Base-by-base conservation (phyloP, 2,797 vertebrate species). In the Gymnothorax javanicus region DNA sequence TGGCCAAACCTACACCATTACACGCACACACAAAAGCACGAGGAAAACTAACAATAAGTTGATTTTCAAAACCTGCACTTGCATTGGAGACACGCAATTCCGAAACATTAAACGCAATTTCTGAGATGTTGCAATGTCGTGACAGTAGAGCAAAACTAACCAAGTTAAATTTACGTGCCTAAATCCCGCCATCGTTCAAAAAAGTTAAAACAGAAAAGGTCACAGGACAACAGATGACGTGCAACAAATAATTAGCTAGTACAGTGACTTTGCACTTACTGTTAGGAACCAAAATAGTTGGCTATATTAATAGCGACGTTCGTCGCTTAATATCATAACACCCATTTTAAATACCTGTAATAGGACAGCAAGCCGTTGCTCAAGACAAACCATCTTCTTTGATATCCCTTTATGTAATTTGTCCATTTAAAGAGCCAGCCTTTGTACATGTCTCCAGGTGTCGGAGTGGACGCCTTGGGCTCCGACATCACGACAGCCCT, bases 391-490 rank as follows among this genome's bases (percentile, higher is more conserved):
- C 95, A 95, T 77, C 98, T 97, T 84, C 97, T 95, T 94, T 99
- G 98, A 94, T 98, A 99, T 25, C 98, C 98, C 93, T 99, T 98
- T 93, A 99, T 94, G 91, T 98, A 98, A 96, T 98, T 98, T 91
- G 98, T 99, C 98, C 98, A 99, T 94, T 99, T 99, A 91, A 97
- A 97, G 56, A 99, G 97, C 97, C 97, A 99, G 85, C 98, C 98
- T 89, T 93, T 96, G 93, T 96, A 94, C 62, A 95, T 93, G 89
- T 97, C 97, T 89, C 95, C 95, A 83, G 94, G 93, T 85, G 94
- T 93, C 56, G 94, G 94, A 89, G 94, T 94, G 4, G 95, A 93
- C 15, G 95, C 89, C 88, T 96, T 96, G 52, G 95, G 90, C 92
- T 96, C 96, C 17, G 95, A 95, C 96, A 96, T 96, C 91, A 91